Evolutionary conservation across 2,113 vertebrate species (phyloP).

Genomic region (Reinhardtius hippoglossoides): DNA sequence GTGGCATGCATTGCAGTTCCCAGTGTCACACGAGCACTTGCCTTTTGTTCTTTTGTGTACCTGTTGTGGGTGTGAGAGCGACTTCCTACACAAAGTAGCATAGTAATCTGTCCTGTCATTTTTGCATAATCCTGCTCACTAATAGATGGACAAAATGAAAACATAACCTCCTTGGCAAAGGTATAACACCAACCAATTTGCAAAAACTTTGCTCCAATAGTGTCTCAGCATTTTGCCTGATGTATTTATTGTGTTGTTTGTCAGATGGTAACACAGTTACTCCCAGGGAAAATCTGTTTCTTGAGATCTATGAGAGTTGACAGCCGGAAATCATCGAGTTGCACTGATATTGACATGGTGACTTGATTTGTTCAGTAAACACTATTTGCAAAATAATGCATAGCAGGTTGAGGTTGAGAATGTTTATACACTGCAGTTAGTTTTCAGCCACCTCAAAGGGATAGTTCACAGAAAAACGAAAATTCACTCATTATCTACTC

Average conservation of each 20-base stretch:
- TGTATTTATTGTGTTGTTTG: slow-evolving; percentile 4
- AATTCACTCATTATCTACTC: too few relatives aligned
- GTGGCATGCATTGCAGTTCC: too few relatives aligned
- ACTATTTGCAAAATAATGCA: neutral
- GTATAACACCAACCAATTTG: too few relatives aligned
- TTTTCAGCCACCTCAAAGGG: neutral
- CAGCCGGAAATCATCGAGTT: neutral
- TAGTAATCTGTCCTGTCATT: too few relatives aligned
- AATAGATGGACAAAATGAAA: too few relatives aligned
- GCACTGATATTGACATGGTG: neutral
- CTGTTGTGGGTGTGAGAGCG: too few relatives aligned
- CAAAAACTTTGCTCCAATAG: neutral
- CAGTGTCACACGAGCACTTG: too few relatives aligned
- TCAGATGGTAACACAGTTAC: neutral
- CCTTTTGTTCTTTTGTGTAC: too few relatives aligned
- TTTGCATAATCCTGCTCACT: too few relatives aligned
- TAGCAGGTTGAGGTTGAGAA: neutral
- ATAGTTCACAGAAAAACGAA: too few relatives aligned
- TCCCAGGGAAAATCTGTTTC: neutral
- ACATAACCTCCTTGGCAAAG: neutral
- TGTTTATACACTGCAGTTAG: neutral
- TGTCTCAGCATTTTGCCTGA: neutral
- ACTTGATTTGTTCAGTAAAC: neutral
- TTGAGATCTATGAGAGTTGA: neutral
- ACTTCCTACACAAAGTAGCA: too few relatives aligned